Evolutionary conservation across 2,888 invertebrate genomes (phyloP).

Genomic region (Pseudococcus longispinus): DNA sequence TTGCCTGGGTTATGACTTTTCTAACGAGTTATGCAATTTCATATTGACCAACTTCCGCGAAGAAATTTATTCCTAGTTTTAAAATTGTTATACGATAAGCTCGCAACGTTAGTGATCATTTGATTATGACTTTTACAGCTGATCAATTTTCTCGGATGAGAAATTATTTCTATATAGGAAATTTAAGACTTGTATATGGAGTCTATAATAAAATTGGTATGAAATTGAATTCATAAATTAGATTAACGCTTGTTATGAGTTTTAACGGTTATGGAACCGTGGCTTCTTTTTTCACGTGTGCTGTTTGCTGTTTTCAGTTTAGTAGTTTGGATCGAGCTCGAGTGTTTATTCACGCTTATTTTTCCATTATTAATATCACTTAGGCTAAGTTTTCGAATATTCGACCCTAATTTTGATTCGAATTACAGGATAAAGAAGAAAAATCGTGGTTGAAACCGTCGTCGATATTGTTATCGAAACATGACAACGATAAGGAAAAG

Average conservation of each 20-base stretch:
- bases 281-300: not conserved
- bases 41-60: not conserved
- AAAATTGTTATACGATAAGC: not conserved
- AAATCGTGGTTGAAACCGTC: constrained; percentile 49
- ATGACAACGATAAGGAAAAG: constrained; percentile 55
- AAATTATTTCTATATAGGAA: constrained; percentile 18
- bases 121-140: constrained; percentile 39
- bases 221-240: constrained; percentile 25
- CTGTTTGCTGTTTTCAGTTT: constrained; percentile 5
- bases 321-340: not conserved
- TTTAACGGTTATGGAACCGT: not conserved
- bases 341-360: not conserved
- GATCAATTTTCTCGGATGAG: constrained; percentile 28
- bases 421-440: constrained; percentile 49
- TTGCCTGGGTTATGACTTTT: not conserved
- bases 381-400: not conserved
- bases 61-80: not conserved
- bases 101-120: constrained; percentile 37
- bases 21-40: not conserved
- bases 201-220: constrained; percentile 52
- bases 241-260: constrained; percentile 36
- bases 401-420: not conserved
- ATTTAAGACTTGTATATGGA: constrained; percentile 38
- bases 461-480: constrained; percentile 35
- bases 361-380: not conserved